Evolutionary conservation across 1,140 invertebrate genomes (phyloP), one percentile per base, ranked within the genome.

Genomic region (Lordiphosa collinella): DNA sequence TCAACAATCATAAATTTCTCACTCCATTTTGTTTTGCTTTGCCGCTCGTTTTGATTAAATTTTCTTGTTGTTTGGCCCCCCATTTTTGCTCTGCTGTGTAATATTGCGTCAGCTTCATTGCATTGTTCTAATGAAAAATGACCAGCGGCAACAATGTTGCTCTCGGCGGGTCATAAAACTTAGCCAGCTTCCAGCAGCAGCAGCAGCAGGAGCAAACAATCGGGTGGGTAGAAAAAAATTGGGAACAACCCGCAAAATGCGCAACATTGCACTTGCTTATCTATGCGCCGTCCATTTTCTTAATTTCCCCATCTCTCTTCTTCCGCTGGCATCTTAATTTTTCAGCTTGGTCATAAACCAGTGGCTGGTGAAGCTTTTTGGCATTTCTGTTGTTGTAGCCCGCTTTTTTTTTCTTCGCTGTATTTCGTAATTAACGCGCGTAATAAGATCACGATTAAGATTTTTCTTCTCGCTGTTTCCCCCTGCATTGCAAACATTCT

Each of bases 391-490:
- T 25, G 22, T 25, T 7, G 6, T 7, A 7, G 22, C 22, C 4
- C 58, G 16, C 18, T 32, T 16, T 13, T 63, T 41, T 69, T 46
- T 46, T 49, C 57, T 63, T 38, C 56, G 40, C 54, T 48, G 57
- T 59, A 62, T 71, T 76, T 76, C 56, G 78, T 68, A 84, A 82
- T 82, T 82, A 82, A 82, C 71, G 78, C 72, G 55, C 67, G 62
- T 82, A 82, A 82, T 84, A 82, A 84, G 72, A 82, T 82, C 66
- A 82, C 78, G 76, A 80, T 80, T 84, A 76, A 84, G 72, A 64
- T 72, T 84, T 68, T 54, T 34, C 36, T 35, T 53, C 41, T 50
- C n/a, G 36, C 13, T 11, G 18, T 57, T 47, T 47, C 29, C 36
- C 14, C 29, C 11, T 14, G 43, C 36, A 35, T 25, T 55, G 52